Percentiles rank a stretch among this genome's conserved stretches.
These are phyloP conservation scores for Chaetogeoica ovagalla DNA, from an alignment of 2,888 invertebrate species.

Conservation along the genomic window DNA sequence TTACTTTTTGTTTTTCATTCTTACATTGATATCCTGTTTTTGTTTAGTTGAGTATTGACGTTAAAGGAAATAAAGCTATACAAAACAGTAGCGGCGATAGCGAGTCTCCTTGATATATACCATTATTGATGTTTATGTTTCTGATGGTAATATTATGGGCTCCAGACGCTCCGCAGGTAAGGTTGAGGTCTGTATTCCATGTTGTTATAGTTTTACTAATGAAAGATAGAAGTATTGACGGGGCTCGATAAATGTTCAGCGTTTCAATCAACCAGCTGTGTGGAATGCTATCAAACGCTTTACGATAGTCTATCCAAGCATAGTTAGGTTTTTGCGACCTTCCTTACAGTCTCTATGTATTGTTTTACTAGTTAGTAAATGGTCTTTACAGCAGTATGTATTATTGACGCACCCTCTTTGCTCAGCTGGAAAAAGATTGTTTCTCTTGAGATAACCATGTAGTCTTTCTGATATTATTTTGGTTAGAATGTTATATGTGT, in stretches of 20 bases:
- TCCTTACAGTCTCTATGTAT: too few species aligned
- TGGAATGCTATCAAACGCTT: slow-evolving; percentile 35
- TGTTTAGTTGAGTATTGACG: slow-evolving; percentile 7
- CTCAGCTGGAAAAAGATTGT: too few species aligned
- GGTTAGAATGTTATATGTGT: slow-evolving; percentile 16
- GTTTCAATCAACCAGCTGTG: slow-evolving; percentile 21
- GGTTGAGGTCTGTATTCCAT: not conserved
- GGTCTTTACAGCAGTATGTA: too few species aligned
- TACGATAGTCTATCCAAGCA: slow-evolving; percentile 37
- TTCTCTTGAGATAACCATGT: not conserved
- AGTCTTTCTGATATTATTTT: slow-evolving; percentile 19
- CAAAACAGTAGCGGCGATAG: slow-evolving; percentile 40
- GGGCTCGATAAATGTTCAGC: slow-evolving; percentile 7
- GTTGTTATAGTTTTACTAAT: too few species aligned
- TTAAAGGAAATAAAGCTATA: slow-evolving; percentile 25
- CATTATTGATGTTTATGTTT: slow-evolving; percentile 18
- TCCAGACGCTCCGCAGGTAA: not conserved
- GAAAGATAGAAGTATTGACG: too few species aligned
- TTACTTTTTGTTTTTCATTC: slow-evolving; percentile 2
- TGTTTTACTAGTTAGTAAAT: too few species aligned
- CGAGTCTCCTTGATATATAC: slow-evolving; percentile 33
- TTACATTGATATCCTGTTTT: slow-evolving; percentile 24
- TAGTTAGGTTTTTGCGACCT: not conserved
- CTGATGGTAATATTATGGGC: not conserved
- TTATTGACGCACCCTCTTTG: too few species aligned